Percentiles rank a stretch among this genome's conserved stretches.
phyloP scores from a whole-genome alignment of 2,888 invertebrate species.

The Tiphia femorata region DNA sequence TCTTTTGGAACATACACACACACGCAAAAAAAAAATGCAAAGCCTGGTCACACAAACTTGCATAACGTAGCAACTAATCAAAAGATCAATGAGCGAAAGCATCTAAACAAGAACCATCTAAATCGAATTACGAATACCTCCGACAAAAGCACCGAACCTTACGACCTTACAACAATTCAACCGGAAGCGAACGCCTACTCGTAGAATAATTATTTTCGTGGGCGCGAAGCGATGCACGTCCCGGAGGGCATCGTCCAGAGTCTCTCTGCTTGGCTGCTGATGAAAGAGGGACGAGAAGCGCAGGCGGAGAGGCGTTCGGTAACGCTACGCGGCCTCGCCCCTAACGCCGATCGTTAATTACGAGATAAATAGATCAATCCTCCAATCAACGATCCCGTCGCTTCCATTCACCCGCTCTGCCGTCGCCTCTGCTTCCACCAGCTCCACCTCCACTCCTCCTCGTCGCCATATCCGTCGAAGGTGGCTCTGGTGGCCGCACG shows the following conservation, averaged over 20 bases:
- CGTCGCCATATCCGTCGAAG: neutral
- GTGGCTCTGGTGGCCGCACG: neutral
- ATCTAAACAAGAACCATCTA: no score
- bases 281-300: neutral
- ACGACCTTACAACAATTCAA: no score
- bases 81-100: no score
- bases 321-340: neutral
- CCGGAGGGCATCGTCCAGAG: neutral
- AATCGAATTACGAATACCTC: no score
- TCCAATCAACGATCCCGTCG: conserved; percentile 52
- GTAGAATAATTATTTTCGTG: no score
- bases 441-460: neutral
- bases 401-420: conserved; percentile 27
- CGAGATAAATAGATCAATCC: conserved; percentile 55
- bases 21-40: no score
- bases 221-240: no score
- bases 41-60: no score
- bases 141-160: no score
- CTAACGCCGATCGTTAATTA: conserved; percentile 55
- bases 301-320: neutral
- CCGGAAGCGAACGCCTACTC: no score
- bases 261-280: neutral
- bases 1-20: no score
- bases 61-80: no score
- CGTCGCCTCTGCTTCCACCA: neutral